Evolutionary conservation across 2,888 invertebrate species (phyloP).

Genomic region (Xylophagus ater): DNA sequence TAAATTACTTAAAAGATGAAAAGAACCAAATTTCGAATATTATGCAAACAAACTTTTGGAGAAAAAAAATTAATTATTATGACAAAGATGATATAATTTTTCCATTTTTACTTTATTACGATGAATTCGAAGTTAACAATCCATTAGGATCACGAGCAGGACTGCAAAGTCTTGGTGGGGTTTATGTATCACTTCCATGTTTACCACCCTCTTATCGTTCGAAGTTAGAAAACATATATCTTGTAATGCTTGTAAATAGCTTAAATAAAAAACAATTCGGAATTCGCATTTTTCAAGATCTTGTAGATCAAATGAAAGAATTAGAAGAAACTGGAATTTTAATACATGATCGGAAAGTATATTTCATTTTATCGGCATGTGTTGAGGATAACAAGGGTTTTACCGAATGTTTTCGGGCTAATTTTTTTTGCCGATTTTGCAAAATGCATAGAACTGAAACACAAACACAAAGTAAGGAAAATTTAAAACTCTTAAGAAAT

Average conservation of each 20-base stretch:
- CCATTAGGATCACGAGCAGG: conserved; percentile 11
- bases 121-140: conserved; percentile 13
- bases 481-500: conserved; percentile 11
- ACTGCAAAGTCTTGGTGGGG: conserved; percentile 12
- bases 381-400: conserved; percentile 20
- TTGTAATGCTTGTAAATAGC: conserved; percentile 11
- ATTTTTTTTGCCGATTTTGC: conserved; percentile 16
- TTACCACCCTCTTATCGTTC: conserved; percentile 1
- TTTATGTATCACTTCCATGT: conserved; percentile 10
- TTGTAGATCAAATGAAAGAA: conserved; percentile 6
- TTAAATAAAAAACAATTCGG: conserved; percentile 12
- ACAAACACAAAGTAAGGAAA: conserved; percentile 4
- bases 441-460: conserved; percentile 8
- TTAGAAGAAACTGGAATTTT: conserved; percentile 5
- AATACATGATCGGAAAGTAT: conserved; percentile 8
- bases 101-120: conserved; percentile 9
- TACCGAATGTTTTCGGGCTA: conserved; percentile 18
- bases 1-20: no score
- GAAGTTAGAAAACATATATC: conserved; percentile 6
- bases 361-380: conserved; percentile 17
- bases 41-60: not conserved
- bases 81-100: conserved; percentile 4
- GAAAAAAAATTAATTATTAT: not conserved
- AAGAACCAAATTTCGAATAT: not conserved
- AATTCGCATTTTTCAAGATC: conserved; percentile 9